These are phyloP conservation scores for Oenanthe melanoleuca DNA, from an alignment of 2,113 vertebrate species.

Conservation along the genomic window DNA sequence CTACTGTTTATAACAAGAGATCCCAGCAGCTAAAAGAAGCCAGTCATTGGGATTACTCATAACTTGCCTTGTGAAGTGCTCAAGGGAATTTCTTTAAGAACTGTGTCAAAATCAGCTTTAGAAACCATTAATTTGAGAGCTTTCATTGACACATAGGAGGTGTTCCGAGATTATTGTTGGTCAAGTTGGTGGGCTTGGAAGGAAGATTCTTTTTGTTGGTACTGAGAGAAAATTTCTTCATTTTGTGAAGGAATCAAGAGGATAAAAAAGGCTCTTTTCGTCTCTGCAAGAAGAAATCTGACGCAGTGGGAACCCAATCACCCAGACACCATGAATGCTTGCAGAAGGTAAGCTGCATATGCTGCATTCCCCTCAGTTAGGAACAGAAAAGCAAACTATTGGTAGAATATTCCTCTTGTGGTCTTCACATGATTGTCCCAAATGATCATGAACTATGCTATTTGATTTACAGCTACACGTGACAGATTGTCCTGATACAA, in stretches of 20 bases:
- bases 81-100: background rate
- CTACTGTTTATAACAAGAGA: conserved; percentile 64
- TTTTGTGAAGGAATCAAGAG: background rate
- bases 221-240: background rate
- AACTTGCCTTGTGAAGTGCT: conserved; percentile 29
- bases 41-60: conserved; percentile 3
- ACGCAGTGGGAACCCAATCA: background rate
- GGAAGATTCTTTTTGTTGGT: background rate
- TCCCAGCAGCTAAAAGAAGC: conserved; percentile 42
- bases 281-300: background rate
- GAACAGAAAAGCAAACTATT: background rate
- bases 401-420: background rate
- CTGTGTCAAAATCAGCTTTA: background rate
- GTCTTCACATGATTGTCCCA: background rate
- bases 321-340: conserved; percentile 52
- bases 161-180: background rate
- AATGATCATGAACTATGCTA: background rate
- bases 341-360: conserved; percentile 60
- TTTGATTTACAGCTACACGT: background rate
- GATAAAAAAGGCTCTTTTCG: background rate
- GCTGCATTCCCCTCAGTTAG: background rate
- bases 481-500: background rate
- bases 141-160: background rate
- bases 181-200: background rate
- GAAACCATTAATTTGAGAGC: background rate